These are phyloP conservation scores for Pammene fasciana DNA, from an alignment of 2,888 invertebrate genomes.

Conservation along the genomic window DNA sequence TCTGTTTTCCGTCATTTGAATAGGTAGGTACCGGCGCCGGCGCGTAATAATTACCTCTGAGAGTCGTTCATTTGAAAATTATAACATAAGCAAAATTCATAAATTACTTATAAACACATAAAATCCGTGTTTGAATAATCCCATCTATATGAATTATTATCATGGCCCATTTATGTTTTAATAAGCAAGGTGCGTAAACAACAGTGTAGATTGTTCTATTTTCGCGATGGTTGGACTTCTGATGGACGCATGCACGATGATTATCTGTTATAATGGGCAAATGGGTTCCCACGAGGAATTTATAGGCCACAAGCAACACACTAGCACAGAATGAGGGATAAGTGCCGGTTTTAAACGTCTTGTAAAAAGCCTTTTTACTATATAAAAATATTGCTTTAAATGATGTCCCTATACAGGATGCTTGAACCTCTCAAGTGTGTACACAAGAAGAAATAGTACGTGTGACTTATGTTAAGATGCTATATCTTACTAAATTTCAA, in stretches of 20 bases:
- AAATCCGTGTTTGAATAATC: no score
- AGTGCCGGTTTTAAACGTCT: slow-evolving; percentile 18
- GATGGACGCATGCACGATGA: slow-evolving; percentile 23
- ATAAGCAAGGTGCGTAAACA: slow-evolving; percentile 5
- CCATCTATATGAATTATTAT: background rate
- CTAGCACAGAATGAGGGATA: slow-evolving; percentile 25
- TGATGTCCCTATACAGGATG: background rate
- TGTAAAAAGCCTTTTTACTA: slow-evolving; percentile 1
- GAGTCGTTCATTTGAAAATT: background rate
- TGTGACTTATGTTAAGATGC: no score
- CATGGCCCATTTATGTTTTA: background rate
- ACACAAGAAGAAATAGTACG: no score
- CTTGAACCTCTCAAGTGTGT: background rate
- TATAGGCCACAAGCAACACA: slow-evolving; percentile 30
- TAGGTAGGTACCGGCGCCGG: no score
- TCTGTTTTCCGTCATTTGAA: background rate
- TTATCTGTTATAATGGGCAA: slow-evolving; percentile 37
- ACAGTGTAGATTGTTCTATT: slow-evolving; percentile 18
- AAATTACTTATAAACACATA: background rate
- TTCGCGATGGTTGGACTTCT: slow-evolving; percentile 4
- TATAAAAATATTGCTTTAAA: slow-evolving; percentile 11
- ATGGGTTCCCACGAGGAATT: slow-evolving; percentile 38
- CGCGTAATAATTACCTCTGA: background rate
- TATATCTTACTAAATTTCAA: no score
- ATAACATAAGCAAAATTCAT: background rate